Conservation (phyloP, 2,888 invertebrate species). For the Luperina nickerlii region DNA sequence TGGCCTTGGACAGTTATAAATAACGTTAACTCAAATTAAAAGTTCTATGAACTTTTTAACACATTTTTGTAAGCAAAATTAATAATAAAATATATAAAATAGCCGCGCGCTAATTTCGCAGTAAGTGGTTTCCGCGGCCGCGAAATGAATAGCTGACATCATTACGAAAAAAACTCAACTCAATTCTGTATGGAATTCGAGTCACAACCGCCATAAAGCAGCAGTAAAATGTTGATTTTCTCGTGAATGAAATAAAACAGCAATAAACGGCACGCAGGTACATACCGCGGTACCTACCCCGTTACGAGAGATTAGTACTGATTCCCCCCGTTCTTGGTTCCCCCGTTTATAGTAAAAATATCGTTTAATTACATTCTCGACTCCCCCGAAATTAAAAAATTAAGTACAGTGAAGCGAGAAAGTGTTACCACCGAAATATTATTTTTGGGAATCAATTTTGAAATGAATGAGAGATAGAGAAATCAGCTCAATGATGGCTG, state of each 20-base stretch:
- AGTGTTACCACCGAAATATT: no score
- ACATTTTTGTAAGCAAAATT: slow-evolving; percentile 36
- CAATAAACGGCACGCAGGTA: slow-evolving; percentile 57
- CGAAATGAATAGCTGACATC: slow-evolving; percentile 43
- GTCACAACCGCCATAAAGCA: slow-evolving; percentile 53
- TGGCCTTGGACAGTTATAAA: background rate
- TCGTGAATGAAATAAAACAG: slow-evolving; percentile 58
- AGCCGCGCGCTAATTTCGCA: slow-evolving; percentile 36
- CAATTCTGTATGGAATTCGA: slow-evolving; percentile 46
- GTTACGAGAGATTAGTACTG: slow-evolving; percentile 35
- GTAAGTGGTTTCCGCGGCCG: slow-evolving; percentile 9
- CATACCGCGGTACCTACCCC: slow-evolving; percentile 50
- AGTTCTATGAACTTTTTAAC: background rate
- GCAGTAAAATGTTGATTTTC: slow-evolving; percentile 60
- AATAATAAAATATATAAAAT: slow-evolving; percentile 46
- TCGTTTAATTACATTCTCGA: no score
- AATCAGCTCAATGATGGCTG: no score
- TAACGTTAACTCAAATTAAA: slow-evolving; percentile 3
- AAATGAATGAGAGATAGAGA: no score
- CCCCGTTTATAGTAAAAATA: no score
- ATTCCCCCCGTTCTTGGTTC: no score
- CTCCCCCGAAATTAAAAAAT: no score
- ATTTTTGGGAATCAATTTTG: no score
- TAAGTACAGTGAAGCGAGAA: no score
- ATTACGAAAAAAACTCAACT: slow-evolving; percentile 35